Evolutionary conservation across 2,888 invertebrate genomes (phyloP).

Genomic region (Drosophila suboccidentalis): DNA sequence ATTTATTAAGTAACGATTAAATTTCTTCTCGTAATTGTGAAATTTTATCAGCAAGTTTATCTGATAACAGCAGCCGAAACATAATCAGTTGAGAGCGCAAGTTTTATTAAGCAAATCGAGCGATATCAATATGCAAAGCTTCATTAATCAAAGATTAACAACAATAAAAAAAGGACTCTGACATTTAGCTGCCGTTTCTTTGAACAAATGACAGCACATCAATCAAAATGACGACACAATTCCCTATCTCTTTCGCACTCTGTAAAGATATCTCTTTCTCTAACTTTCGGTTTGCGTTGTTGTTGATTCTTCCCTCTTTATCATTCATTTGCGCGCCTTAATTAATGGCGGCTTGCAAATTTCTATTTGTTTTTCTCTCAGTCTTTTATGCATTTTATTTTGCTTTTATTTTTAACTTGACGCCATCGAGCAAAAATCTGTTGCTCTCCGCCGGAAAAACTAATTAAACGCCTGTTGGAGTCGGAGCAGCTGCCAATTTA

Average conservation of each 20-base stretch:
- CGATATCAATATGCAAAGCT: slow-evolving; percentile 28
- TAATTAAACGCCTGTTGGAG: slow-evolving; percentile 63
- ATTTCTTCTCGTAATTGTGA: not conserved
- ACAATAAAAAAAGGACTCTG: slow-evolving; percentile 4
- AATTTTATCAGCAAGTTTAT: not conserved
- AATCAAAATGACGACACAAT: slow-evolving; percentile 61
- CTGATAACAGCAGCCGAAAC: not conserved
- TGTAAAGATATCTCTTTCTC: not conserved
- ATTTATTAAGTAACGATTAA: not conserved
- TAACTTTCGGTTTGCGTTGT: not conserved
- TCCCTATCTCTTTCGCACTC: not conserved
- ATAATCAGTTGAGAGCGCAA: not conserved
- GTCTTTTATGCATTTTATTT: not conserved
- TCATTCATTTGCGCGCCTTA: slow-evolving; percentile 40
- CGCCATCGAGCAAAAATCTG: slow-evolving; percentile 51
- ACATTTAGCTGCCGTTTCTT: slow-evolving; percentile 41
- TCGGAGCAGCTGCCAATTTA: slow-evolving; percentile 33
- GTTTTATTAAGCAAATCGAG: slow-evolving; percentile 5
- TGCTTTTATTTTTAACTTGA: slow-evolving; percentile 44
- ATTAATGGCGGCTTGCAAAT: slow-evolving; percentile 61
- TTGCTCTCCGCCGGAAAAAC: slow-evolving; percentile 59
- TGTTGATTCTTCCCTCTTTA: slow-evolving; percentile 19
- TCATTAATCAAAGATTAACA: slow-evolving; percentile 58
- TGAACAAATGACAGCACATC: slow-evolving; percentile 59
- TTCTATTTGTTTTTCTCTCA: slow-evolving; percentile 18